These are phyloP conservation scores for Mareca penelope DNA, from an alignment of 2,797 vertebrate species.

Conservation along the genomic window DNA sequence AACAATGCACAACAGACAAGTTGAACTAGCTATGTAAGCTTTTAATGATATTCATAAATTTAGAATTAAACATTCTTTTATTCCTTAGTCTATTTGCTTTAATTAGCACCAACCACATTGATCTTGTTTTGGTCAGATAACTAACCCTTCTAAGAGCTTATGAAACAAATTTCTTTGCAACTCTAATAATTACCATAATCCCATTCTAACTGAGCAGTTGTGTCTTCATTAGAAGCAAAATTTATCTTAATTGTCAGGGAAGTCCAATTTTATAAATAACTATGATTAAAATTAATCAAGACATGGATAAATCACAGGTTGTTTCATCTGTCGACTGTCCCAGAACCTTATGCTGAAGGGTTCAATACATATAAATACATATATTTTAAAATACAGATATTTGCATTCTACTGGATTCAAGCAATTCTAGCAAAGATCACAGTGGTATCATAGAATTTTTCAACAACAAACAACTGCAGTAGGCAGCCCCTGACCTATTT, in stretches of 20 bases:
- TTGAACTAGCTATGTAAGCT: slow-evolving; percentile 26
- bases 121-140: slow-evolving; percentile 75
- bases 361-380: not conserved
- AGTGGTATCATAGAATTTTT: not conserved
- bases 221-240: slow-evolving; percentile 64
- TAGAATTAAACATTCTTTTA: slow-evolving; percentile 60
- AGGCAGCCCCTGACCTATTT: not conserved
- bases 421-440: not conserved
- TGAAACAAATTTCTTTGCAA: slow-evolving; percentile 63
- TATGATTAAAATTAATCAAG: slow-evolving; percentile 64
- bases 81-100: slow-evolving; percentile 71
- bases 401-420: not conserved
- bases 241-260: slow-evolving; percentile 64
- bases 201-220: slow-evolving; percentile 57
- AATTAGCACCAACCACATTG: slow-evolving; percentile 67
- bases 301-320: slow-evolving; percentile 33
- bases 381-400: slow-evolving; percentile 8
- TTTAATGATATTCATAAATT: slow-evolving; percentile 70
- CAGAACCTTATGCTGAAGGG: not conserved
- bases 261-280: slow-evolving; percentile 65
- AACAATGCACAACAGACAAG: slow-evolving; percentile 50
- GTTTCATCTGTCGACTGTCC: slow-evolving; percentile 5
- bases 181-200: slow-evolving; percentile 73
- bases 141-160: slow-evolving; percentile 68
- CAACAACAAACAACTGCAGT: not conserved